A percentile compares a stretch with the other conserved stretches of the same genome.
Conservation (phyloP, 1,140 invertebrate species). For the Eulimnadia texana region DNA sequence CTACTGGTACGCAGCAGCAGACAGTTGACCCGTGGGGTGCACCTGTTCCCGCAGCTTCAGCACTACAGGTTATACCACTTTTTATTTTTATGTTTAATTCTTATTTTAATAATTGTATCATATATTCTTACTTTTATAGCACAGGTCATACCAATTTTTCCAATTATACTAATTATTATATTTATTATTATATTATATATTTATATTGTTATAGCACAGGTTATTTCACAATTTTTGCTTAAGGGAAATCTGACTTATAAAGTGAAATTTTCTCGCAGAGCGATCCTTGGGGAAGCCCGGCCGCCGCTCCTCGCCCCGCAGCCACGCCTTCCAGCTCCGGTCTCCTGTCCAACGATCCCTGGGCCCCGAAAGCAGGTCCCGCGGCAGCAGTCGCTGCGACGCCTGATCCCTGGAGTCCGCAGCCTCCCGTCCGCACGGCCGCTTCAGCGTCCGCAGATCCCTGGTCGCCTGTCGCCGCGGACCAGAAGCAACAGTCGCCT, state of each 20-base stretch:
- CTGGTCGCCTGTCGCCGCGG: constrained; percentile 27
- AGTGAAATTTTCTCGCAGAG: neutral
- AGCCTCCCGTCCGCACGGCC: constrained; percentile 12
- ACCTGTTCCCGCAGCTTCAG: neutral
- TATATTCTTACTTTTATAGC: neutral
- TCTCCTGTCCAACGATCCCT: constrained; percentile 42
- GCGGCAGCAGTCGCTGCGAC: constrained; percentile 4
- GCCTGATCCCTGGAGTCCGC: constrained; percentile 14
- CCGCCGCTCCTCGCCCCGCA: constrained; percentile 25
- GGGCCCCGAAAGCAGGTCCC: constrained; percentile 33
- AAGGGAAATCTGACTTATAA: too few species aligned
- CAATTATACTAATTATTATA: neutral
- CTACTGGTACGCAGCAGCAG: neutral
- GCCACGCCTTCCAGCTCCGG: constrained; percentile 19
- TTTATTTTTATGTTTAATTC: neutral
- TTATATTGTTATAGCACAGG: neutral
- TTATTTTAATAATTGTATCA: neutral
- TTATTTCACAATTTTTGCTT: too few species aligned
- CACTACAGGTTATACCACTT: neutral
- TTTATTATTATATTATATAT: neutral
- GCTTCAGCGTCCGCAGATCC: constrained; percentile 23
- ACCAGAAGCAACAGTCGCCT: constrained; percentile 24
- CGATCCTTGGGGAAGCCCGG: constrained; percentile 40
- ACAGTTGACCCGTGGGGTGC: neutral
- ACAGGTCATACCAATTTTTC: too few species aligned